phyloP scores from a whole-genome alignment of 2,113 vertebrate genomes.

The Nycticebus coucang region DNA sequence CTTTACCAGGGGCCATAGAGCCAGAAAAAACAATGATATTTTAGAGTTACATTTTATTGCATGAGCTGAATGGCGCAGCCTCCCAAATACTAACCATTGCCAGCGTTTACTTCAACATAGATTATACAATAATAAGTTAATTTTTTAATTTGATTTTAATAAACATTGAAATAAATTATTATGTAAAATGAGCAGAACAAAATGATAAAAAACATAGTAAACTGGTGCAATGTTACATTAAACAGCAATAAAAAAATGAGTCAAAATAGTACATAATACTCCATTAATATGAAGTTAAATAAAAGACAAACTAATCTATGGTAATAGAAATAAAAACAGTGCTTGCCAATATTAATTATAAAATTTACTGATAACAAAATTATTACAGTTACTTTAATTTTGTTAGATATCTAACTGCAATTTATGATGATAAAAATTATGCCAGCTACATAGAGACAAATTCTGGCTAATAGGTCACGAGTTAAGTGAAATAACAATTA shows the following conservation, averaged over 20 bases:
- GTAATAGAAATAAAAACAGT: background rate
- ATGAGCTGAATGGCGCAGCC: slow-evolving; percentile 71
- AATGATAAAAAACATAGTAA: background rate
- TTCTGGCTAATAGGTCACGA: background rate
- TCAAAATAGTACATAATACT: background rate
- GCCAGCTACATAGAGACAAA: background rate
- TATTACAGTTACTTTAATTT: background rate
- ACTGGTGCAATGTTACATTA: background rate
- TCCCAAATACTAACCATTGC: slow-evolving; percentile 80
- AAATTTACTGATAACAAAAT: background rate
- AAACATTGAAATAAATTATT: slow-evolving; percentile 73
- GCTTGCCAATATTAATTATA: background rate
- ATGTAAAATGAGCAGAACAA: background rate
- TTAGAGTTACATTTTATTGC: slow-evolving; percentile 69
- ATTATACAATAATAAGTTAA: slow-evolving; percentile 81
- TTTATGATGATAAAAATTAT: background rate
- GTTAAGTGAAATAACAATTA: background rate
- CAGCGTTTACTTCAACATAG: slow-evolving; percentile 83
- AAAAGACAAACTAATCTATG: background rate
- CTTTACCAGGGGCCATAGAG: no score
- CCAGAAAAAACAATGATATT: no score
- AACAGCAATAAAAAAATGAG: background rate
- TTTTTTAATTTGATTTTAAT: slow-evolving; percentile 78
- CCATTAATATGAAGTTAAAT: background rate
- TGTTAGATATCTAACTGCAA: background rate